Evolutionary conservation across 2,888 invertebrate species (phyloP).

Genomic region (Carcina quercana): DNA sequence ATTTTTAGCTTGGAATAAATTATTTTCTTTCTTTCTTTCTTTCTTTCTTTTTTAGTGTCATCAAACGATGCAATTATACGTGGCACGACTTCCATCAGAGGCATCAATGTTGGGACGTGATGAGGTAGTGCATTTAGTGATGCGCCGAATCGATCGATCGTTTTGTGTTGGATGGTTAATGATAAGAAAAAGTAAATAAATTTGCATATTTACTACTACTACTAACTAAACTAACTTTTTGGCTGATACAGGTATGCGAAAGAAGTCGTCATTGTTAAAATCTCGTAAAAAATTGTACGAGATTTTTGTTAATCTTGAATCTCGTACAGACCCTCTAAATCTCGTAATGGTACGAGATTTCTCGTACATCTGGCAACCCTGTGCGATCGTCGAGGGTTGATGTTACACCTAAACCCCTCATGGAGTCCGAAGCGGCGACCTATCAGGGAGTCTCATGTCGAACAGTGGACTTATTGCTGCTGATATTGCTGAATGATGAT

Average conservation of each 20-base stretch:
- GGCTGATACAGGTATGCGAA: constrained; percentile 1
- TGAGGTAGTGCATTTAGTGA: constrained; percentile 1
- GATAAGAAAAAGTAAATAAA: constrained; percentile 1
- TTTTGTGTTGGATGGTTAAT: constrained; percentile 1
- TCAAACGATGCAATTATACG: constrained; percentile 6
- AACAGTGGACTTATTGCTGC: no score
- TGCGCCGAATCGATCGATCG: neutral
- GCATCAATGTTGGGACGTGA: constrained; percentile 8
- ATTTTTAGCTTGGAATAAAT: no score
- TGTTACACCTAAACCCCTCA: constrained; percentile 2
- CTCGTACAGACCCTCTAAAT: constrained; percentile 1
- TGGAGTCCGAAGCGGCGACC: neutral
- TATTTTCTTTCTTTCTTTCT: no score
- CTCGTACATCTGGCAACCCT: constrained; percentile 1
- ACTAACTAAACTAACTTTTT: constrained; percentile 1
- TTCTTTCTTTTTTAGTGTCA: no score
- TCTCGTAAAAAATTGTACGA: constrained; percentile 1
- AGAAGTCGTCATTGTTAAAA: constrained; percentile 1
- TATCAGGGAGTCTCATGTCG: neutral
- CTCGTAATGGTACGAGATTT: neutral
- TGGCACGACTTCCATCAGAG: constrained; percentile 7
- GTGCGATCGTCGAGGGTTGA: no score
- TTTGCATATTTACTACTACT: constrained; percentile 1
- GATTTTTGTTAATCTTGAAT: constrained; percentile 1
- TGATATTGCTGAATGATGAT: no score